These are phyloP conservation scores for Bombus impatiens DNA, from an alignment of 1,140 invertebrate genomes.

Conservation along the genomic window DNA sequence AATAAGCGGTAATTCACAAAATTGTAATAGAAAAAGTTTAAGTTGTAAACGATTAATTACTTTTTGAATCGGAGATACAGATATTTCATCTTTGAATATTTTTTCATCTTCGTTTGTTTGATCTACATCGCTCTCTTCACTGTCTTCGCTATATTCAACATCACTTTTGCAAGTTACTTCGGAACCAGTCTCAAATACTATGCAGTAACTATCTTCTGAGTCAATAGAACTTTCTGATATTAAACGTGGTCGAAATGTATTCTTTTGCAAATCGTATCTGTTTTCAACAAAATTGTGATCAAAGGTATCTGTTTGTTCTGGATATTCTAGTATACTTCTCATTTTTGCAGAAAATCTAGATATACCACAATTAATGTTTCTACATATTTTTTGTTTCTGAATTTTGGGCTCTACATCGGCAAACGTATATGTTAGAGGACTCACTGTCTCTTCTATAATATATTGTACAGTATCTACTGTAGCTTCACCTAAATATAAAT, in stretches of 20 bases:
- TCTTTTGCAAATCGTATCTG: conserved; percentile 23
- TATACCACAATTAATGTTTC: conserved; percentile 1
- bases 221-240: conserved; percentile 77
- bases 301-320: background rate
- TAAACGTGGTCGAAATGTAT: conserved; percentile 52
- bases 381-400: conserved; percentile 11
- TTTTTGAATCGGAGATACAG: conserved; percentile 22
- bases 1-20: background rate
- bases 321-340: conserved; percentile 46
- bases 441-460: background rate
- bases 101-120: conserved; percentile 26
- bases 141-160: conserved; percentile 42
- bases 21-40: background rate
- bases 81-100: background rate
- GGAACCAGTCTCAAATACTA: conserved; percentile 74
- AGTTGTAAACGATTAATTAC: conserved; percentile 24
- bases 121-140: conserved; percentile 34
- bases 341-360: conserved; percentile 39
- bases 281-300: background rate
- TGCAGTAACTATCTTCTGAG: conserved; percentile 78
- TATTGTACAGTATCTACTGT: background rate
- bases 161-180: conserved; percentile 45
- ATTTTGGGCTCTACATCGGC: conserved; percentile 44
- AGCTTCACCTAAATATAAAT: conserved; percentile 21
- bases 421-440: conserved; percentile 20